Conservation (phyloP, 2,888 invertebrate genomes). For the Trichopria drosophilae region DNA sequence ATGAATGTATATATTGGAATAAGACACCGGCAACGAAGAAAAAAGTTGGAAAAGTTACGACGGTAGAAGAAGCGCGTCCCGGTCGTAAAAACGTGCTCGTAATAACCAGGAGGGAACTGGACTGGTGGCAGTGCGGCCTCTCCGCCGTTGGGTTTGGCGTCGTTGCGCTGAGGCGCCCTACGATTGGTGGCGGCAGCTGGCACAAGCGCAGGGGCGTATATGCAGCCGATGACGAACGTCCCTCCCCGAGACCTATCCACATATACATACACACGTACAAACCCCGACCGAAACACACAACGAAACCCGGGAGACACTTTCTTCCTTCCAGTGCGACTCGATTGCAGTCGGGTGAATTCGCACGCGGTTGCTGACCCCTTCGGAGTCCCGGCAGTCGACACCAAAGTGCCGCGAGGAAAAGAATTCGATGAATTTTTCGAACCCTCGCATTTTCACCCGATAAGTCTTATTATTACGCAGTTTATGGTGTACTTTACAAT, state of each 20-base stretch:
- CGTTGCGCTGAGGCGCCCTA: conserved; percentile 22
- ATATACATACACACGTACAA: conserved; percentile 12
- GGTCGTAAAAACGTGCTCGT: conserved; percentile 38
- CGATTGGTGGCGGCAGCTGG: conserved; percentile 39
- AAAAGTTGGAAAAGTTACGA: not conserved
- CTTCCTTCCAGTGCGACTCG: too few species aligned
- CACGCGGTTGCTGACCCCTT: too few species aligned
- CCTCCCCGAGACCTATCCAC: conserved; percentile 36
- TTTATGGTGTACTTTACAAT: too few species aligned
- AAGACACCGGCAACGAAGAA: conserved; percentile 3
- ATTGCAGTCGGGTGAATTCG: too few species aligned
- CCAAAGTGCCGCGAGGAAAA: too few species aligned
- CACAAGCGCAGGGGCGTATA: conserved; percentile 50
- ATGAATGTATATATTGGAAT: conserved; percentile 19
- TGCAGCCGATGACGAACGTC: conserved; percentile 51
- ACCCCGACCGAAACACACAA: too few species aligned
- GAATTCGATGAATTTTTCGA: too few species aligned
- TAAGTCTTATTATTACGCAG: too few species aligned
- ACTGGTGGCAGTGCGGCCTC: conserved; percentile 47
- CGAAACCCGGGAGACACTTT: too few species aligned
- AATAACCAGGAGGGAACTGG: conserved; percentile 51
- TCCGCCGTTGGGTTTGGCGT: conserved; percentile 38
- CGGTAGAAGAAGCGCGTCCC: conserved; percentile 8
- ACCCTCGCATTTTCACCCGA: too few species aligned
- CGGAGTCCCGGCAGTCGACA: too few species aligned